Conservation (phyloP, 1,140 invertebrate species). For the Sweltsa coloradensis region DNA sequence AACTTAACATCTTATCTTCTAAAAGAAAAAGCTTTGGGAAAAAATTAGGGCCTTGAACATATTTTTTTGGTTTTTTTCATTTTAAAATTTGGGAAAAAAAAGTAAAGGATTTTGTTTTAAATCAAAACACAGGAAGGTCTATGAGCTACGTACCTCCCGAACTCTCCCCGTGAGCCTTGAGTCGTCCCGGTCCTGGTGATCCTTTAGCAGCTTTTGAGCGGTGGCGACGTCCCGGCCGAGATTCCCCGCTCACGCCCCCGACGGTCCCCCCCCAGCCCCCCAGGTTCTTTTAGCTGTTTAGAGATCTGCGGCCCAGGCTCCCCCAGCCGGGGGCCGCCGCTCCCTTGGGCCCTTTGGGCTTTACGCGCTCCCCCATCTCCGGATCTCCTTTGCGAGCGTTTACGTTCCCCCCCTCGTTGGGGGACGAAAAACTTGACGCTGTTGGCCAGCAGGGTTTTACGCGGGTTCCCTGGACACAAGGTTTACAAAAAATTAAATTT, state of each 20-base stretch:
- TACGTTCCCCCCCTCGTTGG: conserved; percentile 76
- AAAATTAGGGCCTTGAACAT: too few species aligned
- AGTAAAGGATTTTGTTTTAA: too few species aligned
- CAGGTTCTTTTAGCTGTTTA: conserved; percentile 69
- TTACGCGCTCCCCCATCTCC: conserved; percentile 75
- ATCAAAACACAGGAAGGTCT: too few species aligned
- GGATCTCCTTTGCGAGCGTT: conserved; percentile 69
- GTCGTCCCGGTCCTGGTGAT: conserved; percentile 80
- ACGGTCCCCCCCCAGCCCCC: conserved; percentile 66
- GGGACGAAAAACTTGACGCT: conserved; percentile 84
- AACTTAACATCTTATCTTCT: too few species aligned
- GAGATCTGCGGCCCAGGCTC: conserved; percentile 92
- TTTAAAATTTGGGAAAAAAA: too few species aligned
- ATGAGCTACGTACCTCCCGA: too few species aligned
- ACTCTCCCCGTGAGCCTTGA: conserved; percentile 84
- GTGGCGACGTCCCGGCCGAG: conserved; percentile 77
- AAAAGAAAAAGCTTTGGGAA: too few species aligned
- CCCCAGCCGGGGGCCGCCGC: conserved; percentile 64
- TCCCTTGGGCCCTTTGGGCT: conserved; percentile 73
- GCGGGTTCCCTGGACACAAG: too few species aligned
- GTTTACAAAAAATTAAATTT: too few species aligned
- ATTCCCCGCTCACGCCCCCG: conserved; percentile 69
- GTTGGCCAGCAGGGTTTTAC: conserved; percentile 70
- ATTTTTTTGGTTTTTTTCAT: too few species aligned
- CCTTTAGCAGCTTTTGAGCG: conserved; percentile 80